Percentiles rank a stretch among this genome's conserved stretches.
Evolutionary conservation across 2,888 invertebrate genomes (phyloP).

Genomic region (Psococerastis gibbosa): DNA sequence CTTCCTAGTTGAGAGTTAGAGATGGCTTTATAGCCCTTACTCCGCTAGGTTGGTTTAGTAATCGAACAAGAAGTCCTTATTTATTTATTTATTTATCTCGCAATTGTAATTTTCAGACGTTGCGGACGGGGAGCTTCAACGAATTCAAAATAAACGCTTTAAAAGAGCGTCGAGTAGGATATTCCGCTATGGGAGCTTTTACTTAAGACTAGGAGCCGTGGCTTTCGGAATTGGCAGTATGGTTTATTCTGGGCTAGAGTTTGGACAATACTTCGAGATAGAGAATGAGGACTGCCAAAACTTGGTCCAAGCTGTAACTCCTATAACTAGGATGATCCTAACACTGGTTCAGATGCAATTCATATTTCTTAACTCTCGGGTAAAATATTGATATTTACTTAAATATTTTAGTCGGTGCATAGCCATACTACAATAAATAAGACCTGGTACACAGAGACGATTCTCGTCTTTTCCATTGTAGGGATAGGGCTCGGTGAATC

Average conservation of each 20-base stretch:
- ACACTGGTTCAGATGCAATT: conserved; percentile 85
- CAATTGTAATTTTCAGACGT: conserved; percentile 1
- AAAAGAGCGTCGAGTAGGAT: conserved; percentile 10
- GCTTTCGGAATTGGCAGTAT: conserved; percentile 47
- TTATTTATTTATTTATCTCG: too few species aligned
- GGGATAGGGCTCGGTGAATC: too few species aligned
- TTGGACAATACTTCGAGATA: conserved; percentile 65
- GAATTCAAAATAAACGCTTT: conserved; percentile 17
- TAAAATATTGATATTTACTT: conserved; percentile 19
- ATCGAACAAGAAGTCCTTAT: too few species aligned
- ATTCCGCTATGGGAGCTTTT: conserved; percentile 65
- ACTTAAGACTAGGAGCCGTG: conserved; percentile 65
- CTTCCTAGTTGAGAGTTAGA: too few species aligned
- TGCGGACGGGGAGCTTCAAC: conserved; percentile 20
- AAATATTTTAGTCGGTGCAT: neutral
- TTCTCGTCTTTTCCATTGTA: too few species aligned
- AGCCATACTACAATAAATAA: too few species aligned
- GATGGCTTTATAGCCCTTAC: too few species aligned
- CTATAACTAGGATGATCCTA: conserved; percentile 60
- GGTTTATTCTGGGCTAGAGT: conserved; percentile 90
- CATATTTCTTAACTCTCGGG: conserved; percentile 77
- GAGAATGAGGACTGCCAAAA: conserved; percentile 40
- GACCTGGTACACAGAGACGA: too few species aligned
- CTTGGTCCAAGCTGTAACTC: conserved; percentile 51
- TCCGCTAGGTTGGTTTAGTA: too few species aligned